Percentiles rank a stretch among this genome's conserved stretches.
Evolutionary conservation across 30 jellyfish, hydroid and myxozoan genomes (phyloP).

Genomic region (Rhopilema esculentum): DNA sequence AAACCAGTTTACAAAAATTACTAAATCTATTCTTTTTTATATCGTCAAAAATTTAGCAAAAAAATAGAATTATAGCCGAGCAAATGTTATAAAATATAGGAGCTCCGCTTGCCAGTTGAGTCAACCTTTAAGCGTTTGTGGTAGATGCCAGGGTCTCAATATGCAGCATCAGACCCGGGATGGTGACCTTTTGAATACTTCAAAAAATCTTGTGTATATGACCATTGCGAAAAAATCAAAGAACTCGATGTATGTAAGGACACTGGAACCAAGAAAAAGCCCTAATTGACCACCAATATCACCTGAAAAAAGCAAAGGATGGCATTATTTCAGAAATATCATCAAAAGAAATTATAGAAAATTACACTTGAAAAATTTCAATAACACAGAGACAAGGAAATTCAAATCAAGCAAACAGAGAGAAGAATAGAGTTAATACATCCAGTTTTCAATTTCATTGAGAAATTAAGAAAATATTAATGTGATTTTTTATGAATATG

Average conservation of each 20-base stretch:
- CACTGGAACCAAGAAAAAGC: conserved; percentile 89
- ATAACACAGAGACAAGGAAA: too few relatives aligned
- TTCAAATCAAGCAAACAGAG: too few relatives aligned
- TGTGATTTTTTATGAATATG: too few relatives aligned
- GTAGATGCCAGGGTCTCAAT: neutral
- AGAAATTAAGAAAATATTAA: too few relatives aligned
- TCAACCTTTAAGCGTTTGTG: too few relatives aligned
- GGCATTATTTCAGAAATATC: too few relatives aligned
- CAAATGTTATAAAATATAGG: neutral
- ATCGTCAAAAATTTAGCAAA: neutral
- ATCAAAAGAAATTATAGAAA: too few relatives aligned
- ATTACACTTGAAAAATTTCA: too few relatives aligned
- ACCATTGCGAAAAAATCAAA: conserved; percentile 88
- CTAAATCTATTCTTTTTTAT: neutral
- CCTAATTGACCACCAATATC: conserved; percentile 99
- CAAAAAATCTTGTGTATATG: conserved; percentile 84
- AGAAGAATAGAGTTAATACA: too few relatives aligned
- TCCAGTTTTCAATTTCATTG: too few relatives aligned
- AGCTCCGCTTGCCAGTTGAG: too few relatives aligned
- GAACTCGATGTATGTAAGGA: conserved; percentile 90
- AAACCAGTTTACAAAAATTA: neutral
- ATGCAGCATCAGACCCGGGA: neutral
- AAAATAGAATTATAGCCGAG: neutral
- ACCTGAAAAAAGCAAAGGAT: conserved; percentile 39
- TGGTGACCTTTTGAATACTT: conserved; percentile 37